phyloP scores from a whole-genome alignment of 2,888 invertebrate genomes.

The Caenorhabditis sp. region DNA sequence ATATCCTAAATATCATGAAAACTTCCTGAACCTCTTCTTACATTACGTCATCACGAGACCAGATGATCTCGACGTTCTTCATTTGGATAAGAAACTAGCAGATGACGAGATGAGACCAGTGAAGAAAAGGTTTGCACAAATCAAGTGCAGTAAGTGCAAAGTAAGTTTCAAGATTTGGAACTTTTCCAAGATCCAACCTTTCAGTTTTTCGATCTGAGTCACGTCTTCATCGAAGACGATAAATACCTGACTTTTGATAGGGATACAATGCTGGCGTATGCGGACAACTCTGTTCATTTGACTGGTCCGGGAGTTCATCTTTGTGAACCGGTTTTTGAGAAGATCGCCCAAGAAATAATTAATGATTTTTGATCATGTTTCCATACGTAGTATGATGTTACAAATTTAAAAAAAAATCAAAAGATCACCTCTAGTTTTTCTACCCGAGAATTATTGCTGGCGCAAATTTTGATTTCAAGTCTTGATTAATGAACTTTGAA shows the following conservation, averaged over 20 bases:
- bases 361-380: not conserved
- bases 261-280: slow-evolving; percentile 22
- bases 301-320: slow-evolving; percentile 40
- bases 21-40: slow-evolving; percentile 20
- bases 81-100: slow-evolving; percentile 27
- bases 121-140: not conserved
- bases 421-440: too few relatives aligned
- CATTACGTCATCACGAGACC: slow-evolving; percentile 17
- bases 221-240: slow-evolving; percentile 25
- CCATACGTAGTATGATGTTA: too few relatives aligned
- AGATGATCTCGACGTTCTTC: slow-evolving; percentile 20
- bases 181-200: not conserved
- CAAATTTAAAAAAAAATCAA: too few relatives aligned
- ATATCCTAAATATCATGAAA: slow-evolving; percentile 22
- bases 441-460: too few relatives aligned
- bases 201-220: slow-evolving; percentile 50
- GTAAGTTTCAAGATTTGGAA: too few relatives aligned
- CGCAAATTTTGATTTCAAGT: too few relatives aligned
- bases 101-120: slow-evolving; percentile 25
- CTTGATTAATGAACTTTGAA: too few relatives aligned
- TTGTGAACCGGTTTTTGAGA: slow-evolving; percentile 30
- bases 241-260: slow-evolving; percentile 44
- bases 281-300: slow-evolving; percentile 51
- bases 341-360: slow-evolving; percentile 26
- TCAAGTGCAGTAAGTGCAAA: slow-evolving; percentile 36